A percentile compares a stretch with the other conserved stretches of the same genome.
Conservation (phyloP, 2,113 vertebrate genomes). For the Thalassarche chlororhynchos region DNA sequence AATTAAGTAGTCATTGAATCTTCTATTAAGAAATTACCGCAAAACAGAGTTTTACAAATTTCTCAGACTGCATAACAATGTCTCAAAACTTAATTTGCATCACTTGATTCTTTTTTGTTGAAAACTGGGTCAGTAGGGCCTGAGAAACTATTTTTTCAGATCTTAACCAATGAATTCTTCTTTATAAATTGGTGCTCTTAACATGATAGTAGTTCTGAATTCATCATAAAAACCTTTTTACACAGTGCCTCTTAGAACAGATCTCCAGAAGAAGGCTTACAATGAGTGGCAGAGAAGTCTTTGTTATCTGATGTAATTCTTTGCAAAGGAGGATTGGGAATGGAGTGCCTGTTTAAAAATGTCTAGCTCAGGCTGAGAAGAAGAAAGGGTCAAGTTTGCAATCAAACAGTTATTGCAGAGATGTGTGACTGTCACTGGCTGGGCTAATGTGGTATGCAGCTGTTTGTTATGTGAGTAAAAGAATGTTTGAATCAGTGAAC, state of each 20-base stretch:
- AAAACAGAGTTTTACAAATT: slow-evolving; percentile 77
- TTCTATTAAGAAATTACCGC: slow-evolving; percentile 75
- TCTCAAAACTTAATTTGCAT: slow-evolving; percentile 84
- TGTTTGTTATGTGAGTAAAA: slow-evolving; percentile 85
- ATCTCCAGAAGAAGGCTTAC: slow-evolving; percentile 83
- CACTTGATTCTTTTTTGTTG: slow-evolving; percentile 81
- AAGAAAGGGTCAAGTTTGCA: slow-evolving; percentile 83
- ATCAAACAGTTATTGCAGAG: slow-evolving; percentile 84
- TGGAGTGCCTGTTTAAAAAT: slow-evolving; percentile 79
- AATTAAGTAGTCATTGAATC: slow-evolving; percentile 73
- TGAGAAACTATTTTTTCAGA: slow-evolving; percentile 88
- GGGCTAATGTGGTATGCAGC: slow-evolving; percentile 83
- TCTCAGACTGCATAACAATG: slow-evolving; percentile 77
- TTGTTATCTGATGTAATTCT: slow-evolving; percentile 89
- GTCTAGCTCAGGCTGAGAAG: slow-evolving; percentile 79
- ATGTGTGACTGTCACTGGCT: slow-evolving; percentile 81
- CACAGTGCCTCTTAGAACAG: slow-evolving; percentile 81
- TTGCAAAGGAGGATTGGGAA: slow-evolving; percentile 81
- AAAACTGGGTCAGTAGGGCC: slow-evolving; percentile 86
- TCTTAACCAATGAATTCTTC: slow-evolving; percentile 86
- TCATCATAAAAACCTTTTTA: slow-evolving; percentile 87
- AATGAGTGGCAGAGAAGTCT: slow-evolving; percentile 83
- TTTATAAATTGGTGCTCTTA: slow-evolving; percentile 89
- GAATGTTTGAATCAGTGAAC: slow-evolving; percentile 85
- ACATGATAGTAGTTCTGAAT: slow-evolving; percentile 90